These are phyloP conservation scores for Neomonachus schauinslandi DNA, from an alignment of 2,113 vertebrate genomes.

Conservation along the genomic window DNA sequence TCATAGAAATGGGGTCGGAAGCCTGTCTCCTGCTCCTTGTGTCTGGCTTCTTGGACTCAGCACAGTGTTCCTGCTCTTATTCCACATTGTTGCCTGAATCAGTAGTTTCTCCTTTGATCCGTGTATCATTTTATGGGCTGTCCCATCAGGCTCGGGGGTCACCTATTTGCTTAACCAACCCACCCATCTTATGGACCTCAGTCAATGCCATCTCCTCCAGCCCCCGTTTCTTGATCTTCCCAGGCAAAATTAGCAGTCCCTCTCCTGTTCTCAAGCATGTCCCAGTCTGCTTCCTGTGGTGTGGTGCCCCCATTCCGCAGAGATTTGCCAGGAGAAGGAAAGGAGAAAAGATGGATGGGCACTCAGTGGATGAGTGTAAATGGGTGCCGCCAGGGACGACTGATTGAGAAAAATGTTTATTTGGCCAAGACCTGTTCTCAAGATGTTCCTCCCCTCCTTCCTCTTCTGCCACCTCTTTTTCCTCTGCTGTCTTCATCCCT, in stretches of 20 bases:
- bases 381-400: fast-evolving
- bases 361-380: not conserved
- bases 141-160: not conserved
- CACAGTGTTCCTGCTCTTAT: not conserved
- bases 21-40: not conserved
- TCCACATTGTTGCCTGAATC: not conserved
- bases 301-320: not conserved
- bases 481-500: not conserved
- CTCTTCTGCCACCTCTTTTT: not conserved
- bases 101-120: not conserved
- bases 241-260: not conserved
- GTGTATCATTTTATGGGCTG: not conserved
- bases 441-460: not conserved
- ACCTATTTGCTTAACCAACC: not conserved
- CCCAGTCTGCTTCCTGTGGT: not conserved
- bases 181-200: not conserved
- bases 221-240: not conserved
- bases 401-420: not conserved
- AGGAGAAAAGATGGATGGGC: not conserved
- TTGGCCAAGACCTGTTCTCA: not conserved
- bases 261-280: not conserved
- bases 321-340: not conserved
- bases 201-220: fast-evolving
- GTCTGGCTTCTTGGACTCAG: not conserved
- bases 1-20: not conserved